These are phyloP conservation scores for Proctacanthus coquilletti DNA, from an alignment of 1,140 invertebrate species.

Conservation along the genomic window DNA sequence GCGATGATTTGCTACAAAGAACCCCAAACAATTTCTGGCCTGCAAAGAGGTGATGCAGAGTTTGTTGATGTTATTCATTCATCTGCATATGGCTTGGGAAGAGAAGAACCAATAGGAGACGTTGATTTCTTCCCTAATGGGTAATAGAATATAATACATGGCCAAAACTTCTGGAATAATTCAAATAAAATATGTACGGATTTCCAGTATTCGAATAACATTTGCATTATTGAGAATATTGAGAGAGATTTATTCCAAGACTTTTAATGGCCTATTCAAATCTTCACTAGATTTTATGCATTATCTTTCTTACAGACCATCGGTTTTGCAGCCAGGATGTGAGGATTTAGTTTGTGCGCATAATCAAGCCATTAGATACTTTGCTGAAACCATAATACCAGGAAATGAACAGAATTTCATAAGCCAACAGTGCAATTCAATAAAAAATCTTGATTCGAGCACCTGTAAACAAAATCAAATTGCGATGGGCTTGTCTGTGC, in stretches of 20 bases:
- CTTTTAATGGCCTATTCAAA: too few relatives aligned
- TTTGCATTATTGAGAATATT: too few relatives aligned
- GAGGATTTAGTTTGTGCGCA: constrained; percentile 44
- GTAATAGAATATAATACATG: too few relatives aligned
- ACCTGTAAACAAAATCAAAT: too few relatives aligned
- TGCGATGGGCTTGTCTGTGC: too few relatives aligned
- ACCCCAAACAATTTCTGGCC: constrained; percentile 32
- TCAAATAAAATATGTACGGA: too few relatives aligned
- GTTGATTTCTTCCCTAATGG: constrained; percentile 71
- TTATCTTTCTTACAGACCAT: too few relatives aligned
- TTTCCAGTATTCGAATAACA: too few relatives aligned
- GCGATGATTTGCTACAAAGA: constrained; percentile 46
- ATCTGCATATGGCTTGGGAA: constrained; percentile 51
- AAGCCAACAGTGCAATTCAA: constrained; percentile 20
- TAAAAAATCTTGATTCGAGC: too few relatives aligned
- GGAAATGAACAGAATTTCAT: constrained; percentile 26
- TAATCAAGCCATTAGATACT: constrained; percentile 42
- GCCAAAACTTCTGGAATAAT: too few relatives aligned
- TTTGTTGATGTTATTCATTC: constrained; percentile 62
- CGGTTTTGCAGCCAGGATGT: constrained; percentile 32
- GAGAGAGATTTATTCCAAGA: too few relatives aligned
- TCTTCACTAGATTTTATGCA: too few relatives aligned
- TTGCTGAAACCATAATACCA: constrained; percentile 42
- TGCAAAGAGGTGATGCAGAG: constrained; percentile 36
- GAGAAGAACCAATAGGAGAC: constrained; percentile 46